Evolutionary conservation across 2,888 invertebrate species (phyloP), one percentile per base, ranked within the genome.

Genomic region (Leistus spinibarbis): DNA sequence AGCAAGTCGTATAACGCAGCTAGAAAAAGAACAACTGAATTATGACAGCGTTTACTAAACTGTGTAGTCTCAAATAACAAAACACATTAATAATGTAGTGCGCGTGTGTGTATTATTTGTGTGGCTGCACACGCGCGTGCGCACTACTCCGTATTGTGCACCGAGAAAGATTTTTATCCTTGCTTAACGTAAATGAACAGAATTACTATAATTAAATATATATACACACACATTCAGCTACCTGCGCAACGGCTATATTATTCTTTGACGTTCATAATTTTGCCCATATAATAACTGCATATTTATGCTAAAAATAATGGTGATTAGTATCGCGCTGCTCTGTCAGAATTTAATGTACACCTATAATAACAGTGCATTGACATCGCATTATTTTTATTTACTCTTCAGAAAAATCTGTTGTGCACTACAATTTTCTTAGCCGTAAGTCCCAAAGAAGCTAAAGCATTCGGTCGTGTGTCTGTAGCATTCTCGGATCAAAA

Each of bases 161-260:
- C 62, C n/a, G n/a, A 62, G 23, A 23, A 20, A 62, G 62, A 62
- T 62, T 62, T 62, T 62, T 62, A 62, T 62, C 62, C 22, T 62
- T 62, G 20, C 22, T 62, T 62, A 62, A 20, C 62, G 62, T 62
- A 62, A 62, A 62, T 62, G 62, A 62, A 24, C 23, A 13, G 19
- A 62, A 62, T 62, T 62, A 62, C 62, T 62, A 24, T 62, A 62
- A 62, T 62, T 62, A 62, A 23, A 19, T n/a, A 20, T 62, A 22
- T 62, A 62, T 24, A 62, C n/a, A 62, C 22, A n/a, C 22, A 20
- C 20, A 40, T 7, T 10, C 7, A 40, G 40, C 40, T 40, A 40
- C 40, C 40, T 40, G 40, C n/a, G n/a, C 40, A 40, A 40, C 40
- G 40, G 13, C 10, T 40, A 10, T 40, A 40, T 40, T 40, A 40